These are phyloP conservation scores for Diabrotica balteata DNA, from an alignment of 2,888 invertebrate species.

Conservation along the genomic window DNA sequence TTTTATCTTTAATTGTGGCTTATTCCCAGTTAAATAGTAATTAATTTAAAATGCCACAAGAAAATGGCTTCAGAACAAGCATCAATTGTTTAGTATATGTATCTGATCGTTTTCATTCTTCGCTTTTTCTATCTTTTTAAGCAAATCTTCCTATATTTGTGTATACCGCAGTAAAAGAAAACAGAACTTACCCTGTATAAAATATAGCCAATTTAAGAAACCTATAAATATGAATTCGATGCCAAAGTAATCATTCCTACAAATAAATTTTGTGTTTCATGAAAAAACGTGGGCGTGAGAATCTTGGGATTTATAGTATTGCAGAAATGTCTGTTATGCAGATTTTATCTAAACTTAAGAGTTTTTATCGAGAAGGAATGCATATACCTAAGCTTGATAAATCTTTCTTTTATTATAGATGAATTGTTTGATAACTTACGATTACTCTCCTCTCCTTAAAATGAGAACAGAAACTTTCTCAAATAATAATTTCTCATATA, in stretches of 20 bases:
- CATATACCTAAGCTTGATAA: neutral
- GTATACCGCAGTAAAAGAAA: no score
- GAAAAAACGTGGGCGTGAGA: neutral
- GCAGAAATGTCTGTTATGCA: constrained; percentile 2
- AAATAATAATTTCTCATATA: no score
- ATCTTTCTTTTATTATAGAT: neutral
- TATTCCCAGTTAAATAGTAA: no score
- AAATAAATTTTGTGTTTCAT: neutral
- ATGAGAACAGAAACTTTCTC: no score
- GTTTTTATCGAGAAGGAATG: neutral
- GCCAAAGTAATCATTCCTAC: constrained; percentile 1
- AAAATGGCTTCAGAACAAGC: no score
- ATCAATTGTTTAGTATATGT: no score
- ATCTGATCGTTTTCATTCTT: no score
- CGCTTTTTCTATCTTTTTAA: no score
- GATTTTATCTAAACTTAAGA: constrained; percentile 3
- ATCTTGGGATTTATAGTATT: neutral
- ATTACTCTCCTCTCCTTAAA: neutral
- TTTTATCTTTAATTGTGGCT: no score
- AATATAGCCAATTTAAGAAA: constrained; percentile 1
- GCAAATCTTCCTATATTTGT: no score
- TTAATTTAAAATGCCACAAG: no score
- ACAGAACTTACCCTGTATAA: neutral
- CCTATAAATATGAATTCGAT: neutral
- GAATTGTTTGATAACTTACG: constrained; percentile 3